Percentiles rank a stretch among this genome's conserved stretches.
phyloP scores from a whole-genome alignment of 1,140 invertebrate genomes.

The Leptestheria dahalacensis region DNA sequence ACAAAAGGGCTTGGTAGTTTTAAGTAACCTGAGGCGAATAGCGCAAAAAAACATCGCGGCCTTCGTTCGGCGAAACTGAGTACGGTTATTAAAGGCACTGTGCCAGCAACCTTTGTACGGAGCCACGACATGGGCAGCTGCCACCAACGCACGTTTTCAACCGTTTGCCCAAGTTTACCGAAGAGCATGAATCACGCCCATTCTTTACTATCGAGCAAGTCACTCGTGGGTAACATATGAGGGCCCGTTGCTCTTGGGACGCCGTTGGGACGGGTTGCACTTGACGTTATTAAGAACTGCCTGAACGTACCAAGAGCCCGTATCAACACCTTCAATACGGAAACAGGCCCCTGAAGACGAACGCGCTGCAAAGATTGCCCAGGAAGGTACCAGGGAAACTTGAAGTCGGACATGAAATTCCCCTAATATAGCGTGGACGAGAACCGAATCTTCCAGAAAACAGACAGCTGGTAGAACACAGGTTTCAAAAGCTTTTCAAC shows the following conservation, averaged over 20 bases:
- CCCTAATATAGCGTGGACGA: background rate
- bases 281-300: background rate
- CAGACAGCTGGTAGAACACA: background rate
- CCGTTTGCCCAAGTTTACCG: no score
- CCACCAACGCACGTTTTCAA: background rate
- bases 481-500: background rate
- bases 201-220: background rate
- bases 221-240: background rate
- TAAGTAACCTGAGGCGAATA: no score
- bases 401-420: background rate
- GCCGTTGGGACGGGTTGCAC: background rate
- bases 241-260: conserved; percentile 5
- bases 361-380: background rate
- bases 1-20: no score
- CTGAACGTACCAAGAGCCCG: background rate
- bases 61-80: no score
- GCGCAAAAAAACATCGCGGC: no score
- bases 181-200: background rate
- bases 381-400: background rate
- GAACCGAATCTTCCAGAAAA: background rate
- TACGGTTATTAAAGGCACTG: no score
- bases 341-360: background rate
- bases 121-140: no score
- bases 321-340: background rate
- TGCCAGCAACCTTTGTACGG: no score